phyloP scores from a whole-genome alignment of 2,797 vertebrate genomes.

The Epinephelus awoara region DNA sequence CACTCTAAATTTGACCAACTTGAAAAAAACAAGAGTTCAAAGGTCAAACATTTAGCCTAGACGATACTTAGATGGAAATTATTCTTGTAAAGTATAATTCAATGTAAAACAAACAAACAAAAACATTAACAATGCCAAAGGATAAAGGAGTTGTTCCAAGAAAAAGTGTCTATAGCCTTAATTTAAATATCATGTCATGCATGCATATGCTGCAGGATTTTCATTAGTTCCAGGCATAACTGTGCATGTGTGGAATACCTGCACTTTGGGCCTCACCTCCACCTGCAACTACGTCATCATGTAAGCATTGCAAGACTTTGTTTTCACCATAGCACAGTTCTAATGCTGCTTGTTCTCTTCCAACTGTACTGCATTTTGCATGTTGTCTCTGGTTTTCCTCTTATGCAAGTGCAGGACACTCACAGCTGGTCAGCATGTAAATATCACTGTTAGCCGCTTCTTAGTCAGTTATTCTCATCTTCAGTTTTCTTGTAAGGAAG shows the following conservation, averaged over 20 bases:
- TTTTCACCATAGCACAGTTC: not conserved
- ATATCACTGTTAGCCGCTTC: not conserved
- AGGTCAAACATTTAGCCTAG: not conserved
- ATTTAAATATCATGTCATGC: not conserved
- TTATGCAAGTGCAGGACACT: conserved; percentile 17
- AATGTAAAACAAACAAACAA: not conserved
- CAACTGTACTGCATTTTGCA: not conserved
- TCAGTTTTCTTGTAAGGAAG: not conserved
- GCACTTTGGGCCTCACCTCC: not conserved
- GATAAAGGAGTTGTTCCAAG: not conserved
- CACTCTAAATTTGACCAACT: not conserved
- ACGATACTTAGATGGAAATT: not conserved
- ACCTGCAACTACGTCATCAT: not conserved
- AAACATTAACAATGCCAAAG: not conserved
- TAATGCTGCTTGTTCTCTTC: not conserved
- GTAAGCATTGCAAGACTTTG: not conserved
- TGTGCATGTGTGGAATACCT: not conserved
- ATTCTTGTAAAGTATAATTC: not conserved
- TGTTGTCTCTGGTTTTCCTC: not conserved
- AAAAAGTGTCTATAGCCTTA: not conserved
- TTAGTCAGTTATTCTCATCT: not conserved
- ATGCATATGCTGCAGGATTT: not conserved
- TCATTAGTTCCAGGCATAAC: not conserved
- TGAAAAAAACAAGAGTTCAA: not conserved
- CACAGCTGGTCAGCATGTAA: not conserved